Conservation (phyloP, 1,140 invertebrate genomes). For the Drosophila pachea region DNA sequence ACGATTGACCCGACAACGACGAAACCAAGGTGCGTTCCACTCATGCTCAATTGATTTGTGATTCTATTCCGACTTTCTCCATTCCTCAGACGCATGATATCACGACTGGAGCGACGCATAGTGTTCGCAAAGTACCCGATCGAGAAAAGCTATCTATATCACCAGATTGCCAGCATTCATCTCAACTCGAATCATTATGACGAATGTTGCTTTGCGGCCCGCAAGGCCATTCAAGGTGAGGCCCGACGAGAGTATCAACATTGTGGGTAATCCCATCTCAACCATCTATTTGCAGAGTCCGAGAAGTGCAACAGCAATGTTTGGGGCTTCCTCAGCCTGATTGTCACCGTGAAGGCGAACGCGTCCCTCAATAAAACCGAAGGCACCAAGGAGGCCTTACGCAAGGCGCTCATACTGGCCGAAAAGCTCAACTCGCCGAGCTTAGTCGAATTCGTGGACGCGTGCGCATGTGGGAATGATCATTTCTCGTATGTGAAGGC, state of each 20-base stretch:
- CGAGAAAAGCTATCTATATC: constrained; percentile 67
- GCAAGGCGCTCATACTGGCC: constrained; percentile 38
- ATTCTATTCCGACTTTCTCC: neutral
- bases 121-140: constrained; percentile 62
- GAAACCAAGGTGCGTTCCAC: constrained; percentile 34
- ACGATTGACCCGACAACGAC: constrained; percentile 24
- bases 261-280: neutral
- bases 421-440: constrained; percentile 16
- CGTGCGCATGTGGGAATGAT: constrained; percentile 51
- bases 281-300: constrained; percentile 29
- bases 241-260: neutral
- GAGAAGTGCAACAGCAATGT: constrained; percentile 60
- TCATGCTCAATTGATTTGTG: neutral
- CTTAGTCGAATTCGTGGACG: constrained; percentile 43
- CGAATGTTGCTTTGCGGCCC: constrained; percentile 60
- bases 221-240: constrained; percentile 58
- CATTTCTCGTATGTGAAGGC: constrained; percentile 27
- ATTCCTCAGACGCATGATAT: constrained; percentile 41
- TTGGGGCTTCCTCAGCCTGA: constrained; percentile 56
- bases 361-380: constrained; percentile 64
- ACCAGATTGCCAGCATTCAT: constrained; percentile 63
- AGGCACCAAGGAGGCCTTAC: constrained; percentile 44
- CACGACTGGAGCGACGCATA: constrained; percentile 55
- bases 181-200: constrained; percentile 54
- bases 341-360: constrained; percentile 61